Conservation (phyloP, 1,140 invertebrate species). For the Drosophila malerkotliana region DNA sequence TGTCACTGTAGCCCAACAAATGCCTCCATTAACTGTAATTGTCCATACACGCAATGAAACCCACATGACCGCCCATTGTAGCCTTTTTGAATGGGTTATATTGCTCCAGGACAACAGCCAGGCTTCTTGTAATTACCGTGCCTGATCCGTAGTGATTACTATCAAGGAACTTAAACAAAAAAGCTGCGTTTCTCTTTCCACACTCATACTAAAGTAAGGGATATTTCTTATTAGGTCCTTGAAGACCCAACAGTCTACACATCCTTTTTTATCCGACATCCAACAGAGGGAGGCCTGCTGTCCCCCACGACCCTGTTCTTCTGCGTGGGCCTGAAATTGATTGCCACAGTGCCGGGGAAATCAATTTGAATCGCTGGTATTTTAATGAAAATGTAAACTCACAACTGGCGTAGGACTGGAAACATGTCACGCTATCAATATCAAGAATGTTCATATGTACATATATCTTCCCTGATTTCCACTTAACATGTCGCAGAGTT, state of each 20-base stretch:
- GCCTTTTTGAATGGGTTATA: conserved; percentile 24
- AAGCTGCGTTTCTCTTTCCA: not conserved
- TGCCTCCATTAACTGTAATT: conserved; percentile 40
- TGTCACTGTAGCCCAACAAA: conserved; percentile 4
- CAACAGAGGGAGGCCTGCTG: not conserved
- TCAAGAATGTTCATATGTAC: conserved; percentile 2
- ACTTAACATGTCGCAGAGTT: not conserved
- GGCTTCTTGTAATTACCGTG: not conserved
- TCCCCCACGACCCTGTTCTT: not conserved
- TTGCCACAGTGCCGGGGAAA: conserved; percentile 39
- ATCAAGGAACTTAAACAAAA: not conserved
- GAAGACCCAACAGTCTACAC: not conserved
- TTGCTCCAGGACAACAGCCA: not conserved
- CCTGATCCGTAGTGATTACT: not conserved
- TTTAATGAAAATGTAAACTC: conserved; percentile 69
- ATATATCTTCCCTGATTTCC: conserved; percentile 2
- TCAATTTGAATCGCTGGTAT: conserved; percentile 42
- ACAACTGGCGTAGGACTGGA: conserved; percentile 39
- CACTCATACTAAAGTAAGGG: not conserved
- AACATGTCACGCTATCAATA: conserved; percentile 59
- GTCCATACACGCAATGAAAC: conserved; percentile 20
- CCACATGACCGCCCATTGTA: conserved; percentile 6
- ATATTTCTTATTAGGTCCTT: not conserved
- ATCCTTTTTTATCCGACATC: not conserved
- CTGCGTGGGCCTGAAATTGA: conserved; percentile 20